A percentile compares a stretch with the other conserved stretches of the same genome.
Conservation (phyloP, 1,140 invertebrate genomes). For the Magallana angulata region DNA sequence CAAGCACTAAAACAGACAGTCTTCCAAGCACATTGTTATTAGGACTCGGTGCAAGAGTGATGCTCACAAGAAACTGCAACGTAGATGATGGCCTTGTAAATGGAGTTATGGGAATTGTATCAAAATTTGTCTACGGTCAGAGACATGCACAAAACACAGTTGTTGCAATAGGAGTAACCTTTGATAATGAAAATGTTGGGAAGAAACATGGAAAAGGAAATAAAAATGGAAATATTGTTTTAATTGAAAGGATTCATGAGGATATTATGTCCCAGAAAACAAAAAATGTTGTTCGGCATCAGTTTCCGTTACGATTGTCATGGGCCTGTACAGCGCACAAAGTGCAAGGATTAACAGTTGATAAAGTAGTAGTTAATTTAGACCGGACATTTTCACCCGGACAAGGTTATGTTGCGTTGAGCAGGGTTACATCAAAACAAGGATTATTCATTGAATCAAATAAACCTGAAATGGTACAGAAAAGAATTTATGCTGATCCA, state of each 20-base stretch:
- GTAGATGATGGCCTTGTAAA: too few species aligned
- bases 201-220: neutral
- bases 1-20: neutral
- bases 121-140: neutral
- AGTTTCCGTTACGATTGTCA: too few species aligned
- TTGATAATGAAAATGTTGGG: conserved; percentile 45
- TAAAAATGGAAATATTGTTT: neutral
- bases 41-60: conserved; percentile 24
- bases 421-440: conserved; percentile 36
- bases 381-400: too few species aligned
- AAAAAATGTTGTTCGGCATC: neutral
- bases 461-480: neutral
- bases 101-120: too few species aligned
- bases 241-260: neutral
- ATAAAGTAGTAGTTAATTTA: too few species aligned
- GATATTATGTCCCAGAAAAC: neutral
- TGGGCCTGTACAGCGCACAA: too few species aligned
- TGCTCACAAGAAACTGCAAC: neutral
- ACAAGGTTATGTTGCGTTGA: neutral
- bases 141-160: neutral
- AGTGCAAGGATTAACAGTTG: too few species aligned
- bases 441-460: conserved; percentile 40
- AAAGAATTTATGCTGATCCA: conserved; percentile 2
- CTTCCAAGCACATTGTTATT: conserved; percentile 4
- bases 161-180: conserved; percentile 36